Conservation (phyloP, 2,888 invertebrate genomes). For the Archips crataeganus region DNA sequence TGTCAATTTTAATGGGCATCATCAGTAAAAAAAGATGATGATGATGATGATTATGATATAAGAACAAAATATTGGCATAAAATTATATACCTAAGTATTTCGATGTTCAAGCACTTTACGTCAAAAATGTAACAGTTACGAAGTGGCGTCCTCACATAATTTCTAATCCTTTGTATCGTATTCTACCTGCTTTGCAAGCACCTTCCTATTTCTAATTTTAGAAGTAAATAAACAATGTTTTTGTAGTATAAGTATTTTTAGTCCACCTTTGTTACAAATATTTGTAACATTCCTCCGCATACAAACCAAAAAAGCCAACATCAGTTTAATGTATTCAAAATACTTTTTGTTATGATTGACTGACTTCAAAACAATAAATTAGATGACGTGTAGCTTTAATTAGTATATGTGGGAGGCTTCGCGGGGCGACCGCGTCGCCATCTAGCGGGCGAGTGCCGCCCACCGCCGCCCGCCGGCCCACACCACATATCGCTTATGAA, state of each 20-base stretch:
- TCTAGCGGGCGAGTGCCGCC: constrained; percentile 81
- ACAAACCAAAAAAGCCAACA: constrained; percentile 27
- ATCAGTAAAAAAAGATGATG: too few species aligned
- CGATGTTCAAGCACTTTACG: too few species aligned
- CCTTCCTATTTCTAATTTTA: too few species aligned
- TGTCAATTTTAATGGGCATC: too few species aligned
- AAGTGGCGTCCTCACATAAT: too few species aligned
- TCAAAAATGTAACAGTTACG: too few species aligned
- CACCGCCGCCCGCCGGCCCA: constrained; percentile 62
- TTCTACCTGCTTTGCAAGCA: too few species aligned
- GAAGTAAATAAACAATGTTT: background rate
- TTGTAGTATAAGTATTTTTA: background rate
- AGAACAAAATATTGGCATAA: too few species aligned
- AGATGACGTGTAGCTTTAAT: constrained; percentile 78
- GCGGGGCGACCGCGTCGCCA: constrained; percentile 76
- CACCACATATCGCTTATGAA: constrained; percentile 84
- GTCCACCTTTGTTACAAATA: background rate
- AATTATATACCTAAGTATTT: too few species aligned
- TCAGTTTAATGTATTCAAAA: constrained; percentile 29
- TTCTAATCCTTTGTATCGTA: too few species aligned
- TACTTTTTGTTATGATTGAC: constrained; percentile 44
- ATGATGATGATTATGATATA: too few species aligned
- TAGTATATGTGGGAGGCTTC: constrained; percentile 83
- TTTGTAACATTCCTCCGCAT: constrained; percentile 22
- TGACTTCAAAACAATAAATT: constrained; percentile 74